Evolutionary conservation across 2,113 vertebrate genomes (phyloP).

Genomic region (Xenopus laevis): DNA sequence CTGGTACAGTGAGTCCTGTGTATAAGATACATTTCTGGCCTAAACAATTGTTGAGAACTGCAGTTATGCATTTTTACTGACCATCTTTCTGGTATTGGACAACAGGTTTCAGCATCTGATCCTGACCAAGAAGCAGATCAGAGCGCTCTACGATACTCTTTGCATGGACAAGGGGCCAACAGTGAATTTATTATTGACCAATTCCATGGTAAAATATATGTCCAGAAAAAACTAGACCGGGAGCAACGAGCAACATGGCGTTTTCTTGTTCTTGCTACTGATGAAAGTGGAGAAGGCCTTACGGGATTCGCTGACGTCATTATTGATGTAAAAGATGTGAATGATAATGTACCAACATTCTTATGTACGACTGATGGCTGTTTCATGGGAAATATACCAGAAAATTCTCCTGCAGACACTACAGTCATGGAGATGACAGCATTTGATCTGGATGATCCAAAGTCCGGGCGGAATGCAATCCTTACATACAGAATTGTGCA

Average conservation of each 20-base stretch:
- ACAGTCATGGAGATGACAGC: conserved; percentile 82
- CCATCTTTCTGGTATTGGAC: neutral
- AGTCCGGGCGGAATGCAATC: conserved; percentile 68
- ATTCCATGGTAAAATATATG: conserved; percentile 68
- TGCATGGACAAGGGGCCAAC: conserved; percentile 78
- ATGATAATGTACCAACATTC: conserved; percentile 79
- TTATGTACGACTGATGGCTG: conserved; percentile 72
- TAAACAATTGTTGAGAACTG: no score
- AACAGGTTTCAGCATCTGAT: conserved; percentile 80
- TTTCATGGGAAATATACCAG: conserved; percentile 70
- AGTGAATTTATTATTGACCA: conserved; percentile 78
- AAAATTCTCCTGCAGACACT: conserved; percentile 78
- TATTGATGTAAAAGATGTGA: conserved; percentile 75
- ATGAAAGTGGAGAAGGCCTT: conserved; percentile 76
- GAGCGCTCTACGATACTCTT: conserved; percentile 71
- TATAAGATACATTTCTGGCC: no score
- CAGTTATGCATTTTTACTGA: no score
- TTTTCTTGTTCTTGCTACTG: conserved; percentile 81
- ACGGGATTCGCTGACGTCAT: conserved; percentile 85
- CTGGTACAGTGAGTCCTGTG: no score
- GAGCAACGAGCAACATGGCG: conserved; percentile 73
- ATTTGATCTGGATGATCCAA: conserved; percentile 79
- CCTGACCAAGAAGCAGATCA: conserved; percentile 80
- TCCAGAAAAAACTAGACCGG: conserved; percentile 69
- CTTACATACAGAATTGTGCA: conserved; percentile 79